Conservation (phyloP, 2,888 invertebrate genomes). For the Caenorhabditis sp. region DNA sequence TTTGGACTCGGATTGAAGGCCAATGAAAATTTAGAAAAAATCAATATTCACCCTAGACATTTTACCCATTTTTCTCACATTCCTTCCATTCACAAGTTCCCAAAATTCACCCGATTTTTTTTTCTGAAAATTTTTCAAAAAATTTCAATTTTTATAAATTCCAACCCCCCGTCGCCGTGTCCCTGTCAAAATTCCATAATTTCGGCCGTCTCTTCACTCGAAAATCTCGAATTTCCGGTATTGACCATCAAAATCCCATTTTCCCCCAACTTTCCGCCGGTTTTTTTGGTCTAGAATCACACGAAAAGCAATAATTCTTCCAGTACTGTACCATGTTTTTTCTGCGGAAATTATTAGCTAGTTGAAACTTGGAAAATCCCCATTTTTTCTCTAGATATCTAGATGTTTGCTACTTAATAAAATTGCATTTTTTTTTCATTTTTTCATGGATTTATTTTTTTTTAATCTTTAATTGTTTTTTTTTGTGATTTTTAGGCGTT, state of each 20-base stretch:
- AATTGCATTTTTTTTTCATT: background rate
- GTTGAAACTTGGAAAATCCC: too few species aligned
- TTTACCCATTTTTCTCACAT: constrained; percentile 20
- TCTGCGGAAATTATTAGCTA: too few species aligned
- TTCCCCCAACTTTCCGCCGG: background rate
- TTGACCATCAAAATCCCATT: background rate
- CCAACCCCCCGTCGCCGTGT: too few species aligned
- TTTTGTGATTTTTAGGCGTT: background rate
- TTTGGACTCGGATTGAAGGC: constrained; percentile 27
- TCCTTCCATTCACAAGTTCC: too few species aligned
- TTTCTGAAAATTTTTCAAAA: too few species aligned
- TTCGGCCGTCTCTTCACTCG: background rate
- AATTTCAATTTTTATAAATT: too few species aligned
- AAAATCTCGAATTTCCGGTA: background rate
- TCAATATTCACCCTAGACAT: background rate
- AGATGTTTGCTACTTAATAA: too few species aligned
- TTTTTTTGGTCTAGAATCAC: background rate
- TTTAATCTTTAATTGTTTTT: background rate
- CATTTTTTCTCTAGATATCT: too few species aligned
- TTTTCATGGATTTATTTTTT: background rate
- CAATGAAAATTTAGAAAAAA: background rate
- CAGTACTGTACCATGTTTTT: constrained; percentile 1
- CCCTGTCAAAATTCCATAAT: background rate
- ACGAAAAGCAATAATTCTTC: background rate
- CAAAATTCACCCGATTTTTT: background rate